A percentile compares a stretch with the other conserved stretches of the same genome.
Conservation (phyloP, 2,888 invertebrate species). For the Ophioninae sp. region DNA sequence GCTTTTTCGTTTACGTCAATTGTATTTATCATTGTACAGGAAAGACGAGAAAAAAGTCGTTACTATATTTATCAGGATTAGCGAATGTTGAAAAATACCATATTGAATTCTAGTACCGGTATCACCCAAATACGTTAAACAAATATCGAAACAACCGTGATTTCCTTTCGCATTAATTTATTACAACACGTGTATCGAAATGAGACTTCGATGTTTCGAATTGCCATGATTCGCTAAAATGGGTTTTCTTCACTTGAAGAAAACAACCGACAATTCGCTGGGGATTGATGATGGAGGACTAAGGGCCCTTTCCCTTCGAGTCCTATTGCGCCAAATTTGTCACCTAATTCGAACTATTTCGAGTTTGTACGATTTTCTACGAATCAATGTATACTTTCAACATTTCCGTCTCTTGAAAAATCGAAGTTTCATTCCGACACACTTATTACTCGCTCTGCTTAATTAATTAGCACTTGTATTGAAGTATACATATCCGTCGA, state of each 20-base stretch:
- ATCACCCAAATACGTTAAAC: slow-evolving; percentile 5
- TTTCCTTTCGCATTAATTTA: slow-evolving; percentile 40
- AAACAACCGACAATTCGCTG: too few relatives aligned
- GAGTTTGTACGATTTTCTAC: too few relatives aligned
- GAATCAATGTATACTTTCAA: too few relatives aligned
- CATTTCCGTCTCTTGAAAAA: too few relatives aligned
- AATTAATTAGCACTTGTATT: slow-evolving; percentile 53
- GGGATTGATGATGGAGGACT: too few relatives aligned
- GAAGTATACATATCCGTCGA: slow-evolving; percentile 59
- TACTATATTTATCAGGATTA: slow-evolving; percentile 49
- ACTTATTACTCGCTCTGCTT: slow-evolving; percentile 10
- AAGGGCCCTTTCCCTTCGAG: too few relatives aligned
- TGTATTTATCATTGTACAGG: slow-evolving; percentile 36
- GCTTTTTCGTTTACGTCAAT: background rate
- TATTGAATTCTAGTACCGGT: slow-evolving; percentile 32
- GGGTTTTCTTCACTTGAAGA: too few relatives aligned
- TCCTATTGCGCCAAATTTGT: too few relatives aligned
- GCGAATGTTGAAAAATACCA: slow-evolving; percentile 35
- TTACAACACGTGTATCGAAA: background rate
- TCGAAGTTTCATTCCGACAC: too few relatives aligned
- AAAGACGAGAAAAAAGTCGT: slow-evolving; percentile 27
- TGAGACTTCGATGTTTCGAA: too few relatives aligned
- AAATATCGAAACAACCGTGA: slow-evolving; percentile 24
- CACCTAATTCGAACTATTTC: too few relatives aligned
- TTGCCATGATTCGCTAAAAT: too few relatives aligned